Evolutionary conservation across 1,140 invertebrate species (phyloP).

Genomic region (Drosophila nasuta): DNA sequence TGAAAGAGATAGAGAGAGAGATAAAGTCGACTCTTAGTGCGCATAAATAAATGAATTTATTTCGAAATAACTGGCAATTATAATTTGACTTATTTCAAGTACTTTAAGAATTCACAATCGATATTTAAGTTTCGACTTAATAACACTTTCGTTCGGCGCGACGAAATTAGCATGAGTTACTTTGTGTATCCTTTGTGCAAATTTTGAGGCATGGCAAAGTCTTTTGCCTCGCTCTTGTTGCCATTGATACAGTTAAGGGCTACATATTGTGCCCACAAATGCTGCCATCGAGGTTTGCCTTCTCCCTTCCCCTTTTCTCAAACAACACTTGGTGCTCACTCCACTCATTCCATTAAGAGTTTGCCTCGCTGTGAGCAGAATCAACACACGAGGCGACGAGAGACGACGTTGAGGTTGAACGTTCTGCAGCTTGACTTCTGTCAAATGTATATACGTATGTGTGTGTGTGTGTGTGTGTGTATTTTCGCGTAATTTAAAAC

Average conservation of each 20-base stretch:
- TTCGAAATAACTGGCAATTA: background rate
- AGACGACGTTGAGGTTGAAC: slow-evolving; percentile 21
- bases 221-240: slow-evolving; percentile 49
- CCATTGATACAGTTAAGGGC: slow-evolving; percentile 72
- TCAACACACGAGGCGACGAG: slow-evolving; percentile 23
- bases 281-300: slow-evolving; percentile 28
- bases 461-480: slow-evolving; percentile 49
- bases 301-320: slow-evolving; percentile 9
- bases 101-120: background rate
- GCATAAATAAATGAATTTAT: background rate
- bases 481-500: slow-evolving; percentile 81
- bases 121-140: background rate
- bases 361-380: slow-evolving; percentile 4
- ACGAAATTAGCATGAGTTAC: slow-evolving; percentile 74
- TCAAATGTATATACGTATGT: slow-evolving; percentile 30
- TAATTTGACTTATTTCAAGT: background rate
- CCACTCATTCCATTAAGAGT: slow-evolving; percentile 19
- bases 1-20: background rate
- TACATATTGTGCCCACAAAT: slow-evolving; percentile 56
- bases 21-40: background rate
- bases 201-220: slow-evolving; percentile 72
- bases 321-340: slow-evolving; percentile 24
- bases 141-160: slow-evolving; percentile 1
- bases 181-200: slow-evolving; percentile 78
- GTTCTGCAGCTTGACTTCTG: slow-evolving; percentile 32